Percentiles rank a stretch among this genome's conserved stretches.
phyloP scores from a whole-genome alignment of 2,113 vertebrate genomes.

The Colistium nudipinnis region DNA sequence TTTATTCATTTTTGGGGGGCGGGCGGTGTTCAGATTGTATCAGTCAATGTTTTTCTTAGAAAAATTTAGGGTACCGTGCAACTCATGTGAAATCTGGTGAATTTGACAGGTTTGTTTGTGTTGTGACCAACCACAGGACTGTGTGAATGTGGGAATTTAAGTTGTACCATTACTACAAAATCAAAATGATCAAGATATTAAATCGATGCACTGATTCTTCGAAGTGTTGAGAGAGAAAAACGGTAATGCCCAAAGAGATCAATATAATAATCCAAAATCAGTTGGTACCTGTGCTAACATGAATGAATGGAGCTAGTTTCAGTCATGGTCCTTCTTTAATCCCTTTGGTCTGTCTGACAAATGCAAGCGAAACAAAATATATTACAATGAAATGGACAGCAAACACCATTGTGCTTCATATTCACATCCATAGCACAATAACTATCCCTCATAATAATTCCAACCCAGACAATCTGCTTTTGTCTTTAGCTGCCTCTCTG shows the following conservation, averaged over 20 bases:
- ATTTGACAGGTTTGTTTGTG: too few species aligned
- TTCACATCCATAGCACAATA: neutral
- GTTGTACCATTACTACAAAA: constrained; percentile 20
- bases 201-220: neutral
- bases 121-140: neutral
- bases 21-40: too few species aligned
- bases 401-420: neutral
- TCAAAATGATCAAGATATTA: neutral
- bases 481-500: neutral
- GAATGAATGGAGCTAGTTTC: neutral
- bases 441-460: neutral
- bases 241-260: neutral
- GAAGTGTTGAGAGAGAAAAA: neutral
- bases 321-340: neutral
- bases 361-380: neutral
- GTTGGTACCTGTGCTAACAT: constrained; percentile 1
- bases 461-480: neutral
- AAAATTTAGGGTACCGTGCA: too few species aligned
- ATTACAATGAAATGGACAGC: neutral
- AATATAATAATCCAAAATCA: neutral
- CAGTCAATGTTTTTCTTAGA: too few species aligned
- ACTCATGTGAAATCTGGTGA: neutral
- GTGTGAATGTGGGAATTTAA: neutral
- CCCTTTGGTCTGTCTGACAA: neutral
- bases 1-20: too few species aligned